These are phyloP conservation scores for Siniperca knerii DNA, from an alignment of 2,113 vertebrate genomes.

Conservation along the genomic window DNA sequence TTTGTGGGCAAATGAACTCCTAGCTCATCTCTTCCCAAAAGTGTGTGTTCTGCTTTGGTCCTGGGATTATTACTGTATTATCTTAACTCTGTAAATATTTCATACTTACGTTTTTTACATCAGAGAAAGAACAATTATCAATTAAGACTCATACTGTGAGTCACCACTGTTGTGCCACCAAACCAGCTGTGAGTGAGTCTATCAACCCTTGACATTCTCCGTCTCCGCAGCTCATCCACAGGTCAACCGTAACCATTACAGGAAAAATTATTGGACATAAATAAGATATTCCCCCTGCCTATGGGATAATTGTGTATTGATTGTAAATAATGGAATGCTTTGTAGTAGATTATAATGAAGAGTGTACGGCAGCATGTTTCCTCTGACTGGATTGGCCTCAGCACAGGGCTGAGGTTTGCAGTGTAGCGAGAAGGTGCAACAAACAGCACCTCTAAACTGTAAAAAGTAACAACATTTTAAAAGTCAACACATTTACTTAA, in stretches of 20 bases:
- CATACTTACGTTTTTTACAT: not conserved
- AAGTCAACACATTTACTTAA: not conserved
- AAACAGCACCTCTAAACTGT: not conserved
- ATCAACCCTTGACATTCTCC: constrained; percentile 12
- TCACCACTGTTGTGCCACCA: not conserved
- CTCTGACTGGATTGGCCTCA: constrained; percentile 25
- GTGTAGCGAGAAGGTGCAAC: not conserved
- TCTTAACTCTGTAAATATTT: not conserved
- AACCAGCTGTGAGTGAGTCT: not conserved
- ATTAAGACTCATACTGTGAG: not conserved
- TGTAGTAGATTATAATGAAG: constrained; percentile 74
- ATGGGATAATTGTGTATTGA: constrained; percentile 83
- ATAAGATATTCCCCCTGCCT: constrained; percentile 72
- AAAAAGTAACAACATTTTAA: not conserved
- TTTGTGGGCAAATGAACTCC: not conserved
- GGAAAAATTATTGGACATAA: constrained; percentile 66
- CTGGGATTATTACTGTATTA: not conserved
- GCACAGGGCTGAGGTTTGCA: constrained; percentile 16
- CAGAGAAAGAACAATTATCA: not conserved
- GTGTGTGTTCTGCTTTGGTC: not conserved
- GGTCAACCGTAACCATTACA: constrained; percentile 63
- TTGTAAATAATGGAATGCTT: constrained; percentile 79
- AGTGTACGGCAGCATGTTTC: constrained; percentile 69
- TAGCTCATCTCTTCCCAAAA: not conserved
- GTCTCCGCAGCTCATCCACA: constrained; percentile 33